A percentile compares a stretch with the other conserved stretches of the same genome.
Conservation (phyloP, 2,797 vertebrate species). For the Cyclopterus lumpus region DNA sequence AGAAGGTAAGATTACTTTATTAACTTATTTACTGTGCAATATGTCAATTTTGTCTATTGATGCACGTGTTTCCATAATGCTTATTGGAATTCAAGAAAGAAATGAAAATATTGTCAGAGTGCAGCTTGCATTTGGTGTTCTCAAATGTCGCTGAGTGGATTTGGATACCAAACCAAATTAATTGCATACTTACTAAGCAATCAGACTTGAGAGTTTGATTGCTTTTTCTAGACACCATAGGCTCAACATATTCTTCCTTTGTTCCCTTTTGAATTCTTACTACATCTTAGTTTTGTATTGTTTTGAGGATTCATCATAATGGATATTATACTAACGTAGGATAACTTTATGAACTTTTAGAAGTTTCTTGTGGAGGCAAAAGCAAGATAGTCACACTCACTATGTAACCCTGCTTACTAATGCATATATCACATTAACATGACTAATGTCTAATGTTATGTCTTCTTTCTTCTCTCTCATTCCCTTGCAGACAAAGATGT, state of each 20-base stretch:
- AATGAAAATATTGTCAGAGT: neutral
- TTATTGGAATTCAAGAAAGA: neutral
- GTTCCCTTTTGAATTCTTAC: neutral
- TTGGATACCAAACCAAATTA: neutral
- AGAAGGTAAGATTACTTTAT: constrained; percentile 62
- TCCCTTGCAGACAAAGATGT: constrained; percentile 59
- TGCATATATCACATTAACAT: neutral
- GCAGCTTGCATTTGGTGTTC: neutral
- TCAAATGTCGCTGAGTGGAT: neutral
- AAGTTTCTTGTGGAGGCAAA: neutral
- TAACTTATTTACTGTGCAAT: neutral
- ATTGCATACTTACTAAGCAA: neutral
- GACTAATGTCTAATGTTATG: neutral
- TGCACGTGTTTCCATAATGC: neutral
- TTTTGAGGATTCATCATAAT: neutral
- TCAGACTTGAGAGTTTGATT: neutral
- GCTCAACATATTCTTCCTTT: neutral
- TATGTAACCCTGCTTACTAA: neutral
- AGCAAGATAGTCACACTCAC: neutral
- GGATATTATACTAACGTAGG: neutral
- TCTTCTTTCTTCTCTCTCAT: constrained; percentile 14
- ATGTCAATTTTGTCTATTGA: neutral
- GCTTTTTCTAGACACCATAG: neutral
- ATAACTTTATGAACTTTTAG: neutral
- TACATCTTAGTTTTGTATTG: neutral